phyloP scores from a whole-genome alignment of 2,113 vertebrate genomes.

The Pipa parva region DNA sequence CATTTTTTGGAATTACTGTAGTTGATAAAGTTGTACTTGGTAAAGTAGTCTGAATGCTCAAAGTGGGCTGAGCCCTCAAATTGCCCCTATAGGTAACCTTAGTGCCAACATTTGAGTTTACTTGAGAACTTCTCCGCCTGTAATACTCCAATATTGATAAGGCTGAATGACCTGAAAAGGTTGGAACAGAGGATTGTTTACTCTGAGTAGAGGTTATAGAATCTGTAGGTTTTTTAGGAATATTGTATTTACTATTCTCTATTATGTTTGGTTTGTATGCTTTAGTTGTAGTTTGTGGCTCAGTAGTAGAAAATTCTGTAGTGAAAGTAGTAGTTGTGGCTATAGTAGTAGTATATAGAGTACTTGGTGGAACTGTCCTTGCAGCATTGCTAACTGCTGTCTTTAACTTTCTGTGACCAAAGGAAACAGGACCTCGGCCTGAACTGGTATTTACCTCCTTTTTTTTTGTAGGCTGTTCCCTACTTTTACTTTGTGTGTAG shows the following conservation, averaged over 20 bases:
- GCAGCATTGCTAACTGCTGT: background rate
- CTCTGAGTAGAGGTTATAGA: background rate
- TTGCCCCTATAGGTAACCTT: slow-evolving; percentile 42
- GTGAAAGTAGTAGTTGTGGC: background rate
- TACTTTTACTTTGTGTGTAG: background rate
- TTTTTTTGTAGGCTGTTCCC: too few species aligned
- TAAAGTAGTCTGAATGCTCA: background rate
- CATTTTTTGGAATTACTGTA: background rate
- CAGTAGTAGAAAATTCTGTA: slow-evolving; percentile 5
- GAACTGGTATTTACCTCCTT: background rate
- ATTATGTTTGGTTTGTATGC: background rate
- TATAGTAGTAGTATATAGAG: background rate
- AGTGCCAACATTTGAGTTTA: slow-evolving; percentile 26
- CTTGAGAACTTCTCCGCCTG: slow-evolving; percentile 49
- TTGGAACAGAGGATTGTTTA: slow-evolving; percentile 20
- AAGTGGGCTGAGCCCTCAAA: background rate
- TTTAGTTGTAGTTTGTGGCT: slow-evolving; percentile 11
- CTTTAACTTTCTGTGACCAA: background rate
- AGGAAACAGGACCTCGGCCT: background rate
- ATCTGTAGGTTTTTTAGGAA: background rate
- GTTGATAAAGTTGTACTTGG: slow-evolving; percentile 25
- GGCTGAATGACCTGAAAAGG: slow-evolving; percentile 52
- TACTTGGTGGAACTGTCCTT: slow-evolving; percentile 1
- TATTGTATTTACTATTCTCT: background rate
- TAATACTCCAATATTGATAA: slow-evolving; percentile 41